Evolutionary conservation across 2,797 vertebrate species (phyloP).

Genomic region (Phrynocephalus vlangalii): DNA sequence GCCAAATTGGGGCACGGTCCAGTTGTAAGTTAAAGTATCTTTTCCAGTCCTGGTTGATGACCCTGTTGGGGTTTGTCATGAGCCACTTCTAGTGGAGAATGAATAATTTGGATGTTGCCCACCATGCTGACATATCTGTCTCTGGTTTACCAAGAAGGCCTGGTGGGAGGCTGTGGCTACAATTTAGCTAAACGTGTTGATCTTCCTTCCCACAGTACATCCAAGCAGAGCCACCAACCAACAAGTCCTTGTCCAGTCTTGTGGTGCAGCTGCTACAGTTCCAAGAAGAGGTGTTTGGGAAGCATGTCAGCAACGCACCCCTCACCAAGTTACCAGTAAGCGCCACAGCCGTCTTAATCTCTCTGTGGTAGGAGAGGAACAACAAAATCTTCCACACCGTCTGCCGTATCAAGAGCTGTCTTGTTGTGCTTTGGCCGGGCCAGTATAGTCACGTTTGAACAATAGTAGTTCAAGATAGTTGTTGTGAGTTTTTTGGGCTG

Average conservation of each 20-base stretch:
- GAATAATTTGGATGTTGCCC: not conserved
- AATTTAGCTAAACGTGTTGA: conserved; percentile 12
- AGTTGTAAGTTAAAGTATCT: not conserved
- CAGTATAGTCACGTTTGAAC: not conserved
- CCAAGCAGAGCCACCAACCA: conserved; percentile 97
- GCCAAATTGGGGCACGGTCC: not conserved
- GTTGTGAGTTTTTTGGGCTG: too few relatives aligned
- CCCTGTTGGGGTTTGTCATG: not conserved
- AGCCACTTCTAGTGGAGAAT: not conserved
- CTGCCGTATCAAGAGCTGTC: not conserved
- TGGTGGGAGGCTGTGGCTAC: not conserved
- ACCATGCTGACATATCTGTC: not conserved
- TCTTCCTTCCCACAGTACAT: conserved; percentile 85
- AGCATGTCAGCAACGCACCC: conserved; percentile 97
- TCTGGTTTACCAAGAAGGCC: not conserved
- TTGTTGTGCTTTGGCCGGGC: not conserved
- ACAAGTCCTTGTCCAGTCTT: conserved; percentile 96
- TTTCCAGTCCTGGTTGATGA: not conserved
- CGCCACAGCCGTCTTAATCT: not conserved
- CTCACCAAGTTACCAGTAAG: conserved; percentile 94
- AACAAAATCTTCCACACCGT: not conserved
- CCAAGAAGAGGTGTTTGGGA: conserved; percentile 97
- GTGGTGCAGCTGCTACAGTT: conserved; percentile 97
- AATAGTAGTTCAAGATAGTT: not conserved
- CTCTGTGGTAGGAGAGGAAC: not conserved